Percentiles rank a stretch among this genome's conserved stretches.
These are phyloP conservation scores for Tuta absoluta DNA, from an alignment of 2,888 invertebrate species.

Conservation along the genomic window DNA sequence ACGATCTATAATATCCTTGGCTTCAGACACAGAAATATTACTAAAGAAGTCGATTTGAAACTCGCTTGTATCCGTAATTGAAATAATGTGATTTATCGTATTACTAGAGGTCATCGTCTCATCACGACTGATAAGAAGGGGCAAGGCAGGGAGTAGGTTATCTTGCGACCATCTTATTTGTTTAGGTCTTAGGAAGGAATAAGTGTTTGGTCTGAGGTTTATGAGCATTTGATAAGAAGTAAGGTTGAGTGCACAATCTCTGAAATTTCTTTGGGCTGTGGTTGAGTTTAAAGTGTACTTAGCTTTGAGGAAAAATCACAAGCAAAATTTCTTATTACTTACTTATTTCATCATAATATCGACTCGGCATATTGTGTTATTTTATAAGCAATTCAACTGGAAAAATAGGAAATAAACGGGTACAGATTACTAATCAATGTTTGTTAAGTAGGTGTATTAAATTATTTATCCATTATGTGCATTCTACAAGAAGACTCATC, in stretches of 20 bases:
- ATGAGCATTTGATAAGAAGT: no score
- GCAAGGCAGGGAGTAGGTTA: conserved; percentile 7
- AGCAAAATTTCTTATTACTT: no score
- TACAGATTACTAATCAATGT: neutral
- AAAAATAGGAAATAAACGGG: neutral
- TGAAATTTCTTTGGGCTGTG: no score
- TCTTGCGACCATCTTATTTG: conserved; percentile 15
- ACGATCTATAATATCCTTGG: no score
- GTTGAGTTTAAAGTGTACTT: no score
- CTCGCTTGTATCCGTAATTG: neutral
- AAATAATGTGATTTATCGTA: neutral
- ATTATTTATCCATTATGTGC: neutral
- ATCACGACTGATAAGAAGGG: neutral
- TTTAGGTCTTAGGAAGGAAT: neutral
- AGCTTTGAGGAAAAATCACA: no score
- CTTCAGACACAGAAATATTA: neutral
- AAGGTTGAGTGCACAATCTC: no score
- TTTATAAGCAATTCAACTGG: neutral
- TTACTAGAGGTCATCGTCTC: neutral
- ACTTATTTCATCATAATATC: no score
- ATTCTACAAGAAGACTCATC: no score
- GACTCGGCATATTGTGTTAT: no score
- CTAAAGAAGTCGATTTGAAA: neutral
- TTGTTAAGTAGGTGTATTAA: neutral
- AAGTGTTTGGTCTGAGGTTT: neutral